Evolutionary conservation across 2,797 vertebrate species (phyloP), one percentile per base, ranked within the genome.

Genomic region (Caiman crocodilus): DNA sequence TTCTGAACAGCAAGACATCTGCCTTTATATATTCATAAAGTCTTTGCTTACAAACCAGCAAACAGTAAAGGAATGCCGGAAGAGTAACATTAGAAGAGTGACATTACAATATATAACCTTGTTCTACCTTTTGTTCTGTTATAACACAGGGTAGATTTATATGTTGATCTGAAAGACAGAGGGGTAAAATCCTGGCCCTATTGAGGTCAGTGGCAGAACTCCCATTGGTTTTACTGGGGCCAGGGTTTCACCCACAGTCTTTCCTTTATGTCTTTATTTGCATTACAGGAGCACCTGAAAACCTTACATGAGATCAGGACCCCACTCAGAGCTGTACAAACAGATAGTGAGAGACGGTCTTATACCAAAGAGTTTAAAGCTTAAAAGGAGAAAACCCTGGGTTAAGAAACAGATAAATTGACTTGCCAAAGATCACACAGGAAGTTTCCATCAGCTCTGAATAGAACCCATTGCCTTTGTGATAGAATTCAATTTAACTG

Each of bases 41-140:
- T 81, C 88, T 90, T 91, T 89, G 67, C 89, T 89, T 79, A 65
- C 82, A 85, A 42, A 88, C 90, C 61, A 92, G 84, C n/a, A 90
- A 80, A 79, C 67, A 83, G 77, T 89, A 89, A 78, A 67, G 64
- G 61, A 90, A 84, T 65, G 92, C 94, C 93, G 77, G 35, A 83
- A 84, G 15, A 80, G 56, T 4, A 2, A n/a, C 91, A 90, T 84
- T 90, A 71, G n/a, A 83, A 73, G 94, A 76, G n/a, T 0, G 7
- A 60, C 16, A 6, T 74, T 50, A 80, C 25, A 61, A 20, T 76
- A 30, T 76, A 79, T 79, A 25, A 82, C 23, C 35, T 18, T 61
- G 26, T 63, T 92, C 23, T 82, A 86, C 88, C 56, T 81, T 90
- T 84, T n/a, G 11, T 93, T 55, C 32, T 76, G 12, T 60, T 73